These are phyloP conservation scores for Gisinianus flammeolus DNA, from an alignment of 2,888 invertebrate species.

Conservation along the genomic window DNA sequence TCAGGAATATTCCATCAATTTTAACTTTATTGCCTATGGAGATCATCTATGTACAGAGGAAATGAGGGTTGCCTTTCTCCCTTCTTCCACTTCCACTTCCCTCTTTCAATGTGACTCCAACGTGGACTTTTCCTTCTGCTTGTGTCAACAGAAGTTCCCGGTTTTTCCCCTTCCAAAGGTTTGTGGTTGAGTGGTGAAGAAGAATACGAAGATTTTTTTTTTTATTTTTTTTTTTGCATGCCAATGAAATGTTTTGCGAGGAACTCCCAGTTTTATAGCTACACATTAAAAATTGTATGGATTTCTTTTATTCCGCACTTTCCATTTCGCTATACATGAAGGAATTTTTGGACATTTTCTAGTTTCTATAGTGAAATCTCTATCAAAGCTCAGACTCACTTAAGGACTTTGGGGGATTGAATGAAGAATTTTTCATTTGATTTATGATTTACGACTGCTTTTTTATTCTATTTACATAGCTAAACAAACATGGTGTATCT, in stretches of 20 bases:
- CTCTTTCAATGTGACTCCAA: no score
- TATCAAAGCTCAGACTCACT: no score
- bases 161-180: neutral
- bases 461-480: no score
- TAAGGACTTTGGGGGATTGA: no score
- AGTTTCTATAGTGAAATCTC: no score
- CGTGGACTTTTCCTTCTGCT: no score
- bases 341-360: no score
- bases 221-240: neutral
- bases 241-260: no score
- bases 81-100: neutral
- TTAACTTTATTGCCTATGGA: constrained; percentile 3
- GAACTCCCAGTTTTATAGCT: neutral
- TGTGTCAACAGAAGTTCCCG: neutral
- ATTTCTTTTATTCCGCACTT: neutral
- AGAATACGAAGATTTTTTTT: neutral
- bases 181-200: neutral
- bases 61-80: neutral
- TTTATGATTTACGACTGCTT: no score
- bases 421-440: no score
- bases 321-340: no score
- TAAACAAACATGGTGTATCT: no score
- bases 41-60: neutral
- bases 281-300: neutral
- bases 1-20: constrained; percentile 7